These are phyloP conservation scores for Hapalemur alaotrensis DNA, from an alignment of 2,797 vertebrate species.

Conservation along the genomic window DNA sequence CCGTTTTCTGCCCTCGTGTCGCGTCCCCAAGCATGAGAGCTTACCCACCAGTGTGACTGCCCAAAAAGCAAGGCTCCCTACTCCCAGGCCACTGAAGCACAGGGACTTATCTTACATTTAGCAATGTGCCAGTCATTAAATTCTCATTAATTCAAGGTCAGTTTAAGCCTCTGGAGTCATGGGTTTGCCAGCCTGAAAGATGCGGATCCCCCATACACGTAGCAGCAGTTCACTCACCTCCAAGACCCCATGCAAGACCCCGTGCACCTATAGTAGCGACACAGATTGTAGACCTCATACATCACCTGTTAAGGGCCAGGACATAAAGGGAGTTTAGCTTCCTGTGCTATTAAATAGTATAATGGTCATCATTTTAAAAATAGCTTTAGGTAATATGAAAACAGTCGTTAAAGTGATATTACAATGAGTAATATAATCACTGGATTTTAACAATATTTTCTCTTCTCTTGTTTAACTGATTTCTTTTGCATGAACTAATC, in stretches of 20 bases:
- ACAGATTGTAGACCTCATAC: background rate
- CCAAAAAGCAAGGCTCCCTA: background rate
- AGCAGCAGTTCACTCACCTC: background rate
- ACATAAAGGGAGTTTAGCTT: background rate
- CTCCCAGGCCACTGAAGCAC: too few relatives aligned
- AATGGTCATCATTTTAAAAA: background rate
- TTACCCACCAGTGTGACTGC: background rate
- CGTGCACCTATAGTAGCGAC: too few relatives aligned
- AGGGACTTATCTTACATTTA: background rate
- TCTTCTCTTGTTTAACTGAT: background rate
- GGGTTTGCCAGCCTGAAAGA: background rate
- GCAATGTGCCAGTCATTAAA: background rate
- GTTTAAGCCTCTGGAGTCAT: background rate
- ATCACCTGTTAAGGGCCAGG: background rate
- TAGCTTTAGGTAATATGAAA: background rate
- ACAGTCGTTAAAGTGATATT: background rate
- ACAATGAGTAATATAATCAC: background rate
- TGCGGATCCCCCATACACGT: background rate
- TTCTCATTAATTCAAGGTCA: background rate
- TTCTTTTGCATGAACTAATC: background rate
- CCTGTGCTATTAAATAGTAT: background rate
- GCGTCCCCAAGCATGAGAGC: rapidly evolving
- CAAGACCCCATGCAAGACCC: background rate
- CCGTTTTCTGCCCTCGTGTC: rapidly evolving
- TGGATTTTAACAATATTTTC: background rate